A percentile compares a stretch with the other conserved stretches of the same genome.
Evolutionary conservation across 1,140 invertebrate genomes (phyloP).

Genomic region (Cataglyphis hispanica): DNA sequence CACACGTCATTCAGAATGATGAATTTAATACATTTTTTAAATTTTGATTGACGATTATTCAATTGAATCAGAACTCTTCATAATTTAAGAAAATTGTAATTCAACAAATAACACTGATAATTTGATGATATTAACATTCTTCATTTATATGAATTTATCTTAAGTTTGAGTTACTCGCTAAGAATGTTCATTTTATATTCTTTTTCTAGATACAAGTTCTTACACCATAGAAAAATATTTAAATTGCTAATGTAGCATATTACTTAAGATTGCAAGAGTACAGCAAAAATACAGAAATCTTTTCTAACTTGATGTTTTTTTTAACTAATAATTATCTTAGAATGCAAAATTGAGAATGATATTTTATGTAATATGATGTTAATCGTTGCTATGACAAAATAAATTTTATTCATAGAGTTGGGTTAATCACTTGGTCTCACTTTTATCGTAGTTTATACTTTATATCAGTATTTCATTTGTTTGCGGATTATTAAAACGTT

Average conservation of each 20-base stretch:
- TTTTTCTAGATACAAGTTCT: not conserved
- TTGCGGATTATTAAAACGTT: not conserved
- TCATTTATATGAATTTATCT: not conserved
- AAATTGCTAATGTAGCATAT: not conserved
- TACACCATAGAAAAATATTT: not conserved
- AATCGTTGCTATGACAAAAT: conserved; percentile 4
- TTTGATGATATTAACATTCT: not conserved
- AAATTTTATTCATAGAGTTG: not conserved
- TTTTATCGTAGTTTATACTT: not conserved
- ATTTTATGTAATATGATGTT: not conserved
- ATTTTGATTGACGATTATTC: not conserved
- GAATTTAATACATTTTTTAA: not conserved
- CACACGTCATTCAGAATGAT: not conserved
- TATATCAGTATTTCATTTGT: not conserved
- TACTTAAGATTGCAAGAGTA: not conserved
- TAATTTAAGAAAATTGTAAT: not conserved
- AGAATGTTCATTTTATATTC: not conserved
- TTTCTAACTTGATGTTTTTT: conserved; percentile 22
- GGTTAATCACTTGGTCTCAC: not conserved
- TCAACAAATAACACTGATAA: not conserved
- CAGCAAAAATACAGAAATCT: not conserved
- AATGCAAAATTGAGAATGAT: conserved; percentile 4
- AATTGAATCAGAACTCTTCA: not conserved
- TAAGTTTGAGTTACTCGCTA: not conserved
- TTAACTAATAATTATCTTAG: not conserved